Conservation (phyloP, 2,113 vertebrate species). For the Larimichthys crocea region DNA sequence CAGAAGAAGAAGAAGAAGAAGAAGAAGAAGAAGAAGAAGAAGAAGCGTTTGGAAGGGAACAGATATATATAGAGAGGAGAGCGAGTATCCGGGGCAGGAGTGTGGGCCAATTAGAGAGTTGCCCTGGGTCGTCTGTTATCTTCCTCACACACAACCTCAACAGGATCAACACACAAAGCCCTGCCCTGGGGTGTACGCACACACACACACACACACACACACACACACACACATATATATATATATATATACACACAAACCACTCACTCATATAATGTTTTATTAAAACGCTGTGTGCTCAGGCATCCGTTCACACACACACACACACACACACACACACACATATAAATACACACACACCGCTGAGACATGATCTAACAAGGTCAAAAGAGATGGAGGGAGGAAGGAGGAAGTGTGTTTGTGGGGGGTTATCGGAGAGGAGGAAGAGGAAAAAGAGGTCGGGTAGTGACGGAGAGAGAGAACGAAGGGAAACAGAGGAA, state of each 20-base stretch:
- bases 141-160: conserved; percentile 64
- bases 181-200: conserved; percentile 31
- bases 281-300: conserved; percentile 48
- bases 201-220: conserved; percentile 39
- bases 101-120: conserved; percentile 73
- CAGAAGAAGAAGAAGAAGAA: too few relatives aligned
- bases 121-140: conserved; percentile 75
- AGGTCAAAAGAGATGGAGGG: conserved; percentile 59
- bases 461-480: conserved; percentile 22
- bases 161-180: conserved; percentile 65
- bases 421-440: neutral
- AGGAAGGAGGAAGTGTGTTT: conserved; percentile 23
- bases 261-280: conserved; percentile 44
- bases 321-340: conserved; percentile 12
- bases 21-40: neutral
- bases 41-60: conserved; percentile 34
- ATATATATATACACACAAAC: neutral
- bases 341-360: neutral
- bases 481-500: neutral
- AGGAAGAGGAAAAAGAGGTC: neutral
- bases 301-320: conserved; percentile 34
- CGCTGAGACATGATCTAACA: conserved; percentile 64
- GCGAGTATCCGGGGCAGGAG: conserved; percentile 63
- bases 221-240: conserved; percentile 20
- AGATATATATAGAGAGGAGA: conserved; percentile 51